Conservation (phyloP, 2,113 vertebrate genomes). For the Peromyscus polionotus region DNA sequence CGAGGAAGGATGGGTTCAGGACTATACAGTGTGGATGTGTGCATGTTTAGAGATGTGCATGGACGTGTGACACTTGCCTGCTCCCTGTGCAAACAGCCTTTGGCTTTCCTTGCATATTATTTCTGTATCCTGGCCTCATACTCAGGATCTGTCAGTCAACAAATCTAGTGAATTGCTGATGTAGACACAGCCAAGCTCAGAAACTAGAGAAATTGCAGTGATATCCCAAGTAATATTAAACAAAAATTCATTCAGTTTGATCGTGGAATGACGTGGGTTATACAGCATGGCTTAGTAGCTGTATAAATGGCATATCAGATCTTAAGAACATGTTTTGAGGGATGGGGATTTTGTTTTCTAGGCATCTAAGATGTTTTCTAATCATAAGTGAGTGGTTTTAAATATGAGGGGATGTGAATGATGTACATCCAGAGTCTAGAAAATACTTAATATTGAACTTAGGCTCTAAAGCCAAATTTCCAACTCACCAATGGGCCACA, state of each 20-base stretch:
- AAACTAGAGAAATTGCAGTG: not conserved
- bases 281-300: not conserved
- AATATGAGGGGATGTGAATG: not conserved
- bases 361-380: conserved; percentile 37
- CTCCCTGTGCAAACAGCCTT: not conserved
- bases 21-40: not conserved
- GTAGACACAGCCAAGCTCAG: not conserved
- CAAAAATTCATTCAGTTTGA: not conserved
- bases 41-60: not conserved
- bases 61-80: not conserved
- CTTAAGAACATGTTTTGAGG: not conserved
- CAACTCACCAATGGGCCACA: not conserved
- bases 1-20: not conserved
- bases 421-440: not conserved
- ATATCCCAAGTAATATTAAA: not conserved
- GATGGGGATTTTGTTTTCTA: conserved; percentile 6
- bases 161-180: not conserved
- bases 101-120: not conserved
- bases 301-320: not conserved
- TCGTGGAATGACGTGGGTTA: not conserved
- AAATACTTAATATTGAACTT: not conserved
- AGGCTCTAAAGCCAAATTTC: not conserved
- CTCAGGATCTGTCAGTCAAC: not conserved
- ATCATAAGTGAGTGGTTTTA: conserved; percentile 16
- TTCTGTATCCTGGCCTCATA: not conserved